A percentile compares a stretch with the other conserved stretches of the same genome.
phyloP scores from a whole-genome alignment of 2,888 invertebrate genomes.

The Leptinotarsa juncta region DNA sequence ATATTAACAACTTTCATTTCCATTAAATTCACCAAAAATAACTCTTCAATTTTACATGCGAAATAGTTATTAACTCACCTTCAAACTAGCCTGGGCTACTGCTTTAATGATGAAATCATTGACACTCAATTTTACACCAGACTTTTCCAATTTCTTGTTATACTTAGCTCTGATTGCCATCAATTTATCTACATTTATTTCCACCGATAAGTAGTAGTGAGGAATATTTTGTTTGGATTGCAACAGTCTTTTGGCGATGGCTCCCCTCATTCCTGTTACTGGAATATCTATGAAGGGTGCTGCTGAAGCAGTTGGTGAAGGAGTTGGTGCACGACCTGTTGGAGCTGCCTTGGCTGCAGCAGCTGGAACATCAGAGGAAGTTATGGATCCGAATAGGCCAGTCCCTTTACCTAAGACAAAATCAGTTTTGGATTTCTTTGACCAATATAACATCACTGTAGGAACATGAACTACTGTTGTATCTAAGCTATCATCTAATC shows the following conservation, averaged over 20 bases:
- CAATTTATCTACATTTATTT: constrained; percentile 85
- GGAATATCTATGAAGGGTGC: constrained; percentile 79
- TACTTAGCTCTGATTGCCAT: constrained; percentile 80
- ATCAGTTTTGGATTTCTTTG: background rate
- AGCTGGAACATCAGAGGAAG: constrained; percentile 77
- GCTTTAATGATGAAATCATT: constrained; percentile 98
- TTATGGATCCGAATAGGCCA: constrained; percentile 87
- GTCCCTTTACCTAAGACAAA: constrained; percentile 70
- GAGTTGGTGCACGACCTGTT: constrained; percentile 45
- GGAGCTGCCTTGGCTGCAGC: constrained; percentile 45
- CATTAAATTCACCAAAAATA: too few species aligned
- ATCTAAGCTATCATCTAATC: too few species aligned
- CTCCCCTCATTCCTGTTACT: constrained; percentile 83
- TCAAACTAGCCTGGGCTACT: constrained; percentile 86
- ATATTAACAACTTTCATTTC: too few species aligned
- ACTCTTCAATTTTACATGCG: too few species aligned
- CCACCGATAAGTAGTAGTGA: constrained; percentile 93
- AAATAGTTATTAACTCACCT: constrained; percentile 57
- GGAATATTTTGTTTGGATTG: constrained; percentile 95
- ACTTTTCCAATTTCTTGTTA: constrained; percentile 84
- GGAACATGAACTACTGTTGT: constrained; percentile 6
- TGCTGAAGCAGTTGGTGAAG: constrained; percentile 56
- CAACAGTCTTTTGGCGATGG: constrained; percentile 89
- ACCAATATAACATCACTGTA: background rate
- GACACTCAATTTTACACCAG: constrained; percentile 87